Percentiles rank a stretch among this genome's conserved stretches.
Evolutionary conservation across 2,888 invertebrate genomes (phyloP).

Genomic region (Drosophila prolongata): DNA sequence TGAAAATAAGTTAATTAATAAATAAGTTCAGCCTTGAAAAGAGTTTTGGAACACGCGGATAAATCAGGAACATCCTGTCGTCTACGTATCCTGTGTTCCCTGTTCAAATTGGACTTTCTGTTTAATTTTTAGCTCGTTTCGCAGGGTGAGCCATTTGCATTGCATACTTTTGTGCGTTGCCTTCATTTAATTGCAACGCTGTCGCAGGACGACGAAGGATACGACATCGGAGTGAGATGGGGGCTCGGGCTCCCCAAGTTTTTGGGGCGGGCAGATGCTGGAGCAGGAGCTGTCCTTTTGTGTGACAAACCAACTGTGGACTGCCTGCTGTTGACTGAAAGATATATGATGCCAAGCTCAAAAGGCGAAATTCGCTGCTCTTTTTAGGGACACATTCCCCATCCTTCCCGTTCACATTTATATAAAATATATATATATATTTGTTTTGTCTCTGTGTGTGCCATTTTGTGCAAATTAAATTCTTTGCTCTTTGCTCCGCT

Average conservation of each 20-base stretch:
- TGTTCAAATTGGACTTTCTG: constrained; percentile 23
- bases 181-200: constrained; percentile 66
- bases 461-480: constrained; percentile 63
- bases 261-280: constrained; percentile 15
- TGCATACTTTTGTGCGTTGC: constrained; percentile 65
- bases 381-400: constrained; percentile 35
- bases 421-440: constrained; percentile 12
- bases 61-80: constrained; percentile 7
- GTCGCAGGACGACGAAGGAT: constrained; percentile 35
- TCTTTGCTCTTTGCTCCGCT: constrained; percentile 51
- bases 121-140: constrained; percentile 37
- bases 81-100: constrained; percentile 2
- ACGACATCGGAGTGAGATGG: constrained; percentile 9
- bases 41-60: background rate
- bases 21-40: background rate
- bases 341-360: constrained; percentile 54
- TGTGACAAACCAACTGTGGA: constrained; percentile 47
- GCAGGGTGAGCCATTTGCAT: constrained; percentile 50
- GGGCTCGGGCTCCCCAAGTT: constrained; percentile 3
- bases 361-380: constrained; percentile 47
- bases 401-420: constrained; percentile 11
- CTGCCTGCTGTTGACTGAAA: constrained; percentile 50
- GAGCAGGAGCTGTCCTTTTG: constrained; percentile 38
- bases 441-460: constrained; percentile 46
- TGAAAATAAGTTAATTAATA: too few species aligned